phyloP scores from a whole-genome alignment of 2,797 vertebrate genomes.

The Channa striata region DNA sequence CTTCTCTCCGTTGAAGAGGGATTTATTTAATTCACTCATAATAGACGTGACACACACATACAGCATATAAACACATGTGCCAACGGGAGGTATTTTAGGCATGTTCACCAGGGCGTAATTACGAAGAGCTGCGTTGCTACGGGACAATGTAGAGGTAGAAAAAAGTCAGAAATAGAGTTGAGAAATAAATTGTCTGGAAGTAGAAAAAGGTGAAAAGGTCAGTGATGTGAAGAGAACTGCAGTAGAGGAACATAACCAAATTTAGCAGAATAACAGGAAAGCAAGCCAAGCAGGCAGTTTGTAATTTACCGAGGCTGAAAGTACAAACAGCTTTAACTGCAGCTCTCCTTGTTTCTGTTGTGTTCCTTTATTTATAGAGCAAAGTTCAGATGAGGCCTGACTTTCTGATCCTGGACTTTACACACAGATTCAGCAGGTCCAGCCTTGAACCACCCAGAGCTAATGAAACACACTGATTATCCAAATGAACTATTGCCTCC shows the following conservation, averaged over 20 bases:
- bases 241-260: background rate
- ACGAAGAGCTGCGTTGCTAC: conserved; percentile 61
- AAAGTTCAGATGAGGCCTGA: conserved; percentile 56
- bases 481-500: conserved; percentile 74
- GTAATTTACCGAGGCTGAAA: conserved; percentile 43
- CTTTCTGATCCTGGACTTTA: conserved; percentile 45
- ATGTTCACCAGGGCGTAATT: conserved; percentile 69
- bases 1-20: conserved; percentile 37
- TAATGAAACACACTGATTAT: conserved; percentile 76
- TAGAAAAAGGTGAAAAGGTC: conserved; percentile 41
- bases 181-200: conserved; percentile 14
- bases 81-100: conserved; percentile 65
- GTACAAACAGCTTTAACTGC: conserved; percentile 37
- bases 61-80: conserved; percentile 27
- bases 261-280: conserved; percentile 19
- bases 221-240: conserved; percentile 34
- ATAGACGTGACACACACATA: conserved; percentile 28
- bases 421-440: conserved; percentile 51
- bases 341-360: conserved; percentile 21
- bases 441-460: conserved; percentile 67
- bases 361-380: conserved; percentile 49
- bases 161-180: conserved; percentile 20
- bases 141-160: conserved; percentile 37
- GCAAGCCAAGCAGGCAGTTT: conserved; percentile 4
- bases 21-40: conserved; percentile 59